Base-by-base conservation (phyloP, 2,797 vertebrate genomes). In the Toxotes lorentzi region DNA sequence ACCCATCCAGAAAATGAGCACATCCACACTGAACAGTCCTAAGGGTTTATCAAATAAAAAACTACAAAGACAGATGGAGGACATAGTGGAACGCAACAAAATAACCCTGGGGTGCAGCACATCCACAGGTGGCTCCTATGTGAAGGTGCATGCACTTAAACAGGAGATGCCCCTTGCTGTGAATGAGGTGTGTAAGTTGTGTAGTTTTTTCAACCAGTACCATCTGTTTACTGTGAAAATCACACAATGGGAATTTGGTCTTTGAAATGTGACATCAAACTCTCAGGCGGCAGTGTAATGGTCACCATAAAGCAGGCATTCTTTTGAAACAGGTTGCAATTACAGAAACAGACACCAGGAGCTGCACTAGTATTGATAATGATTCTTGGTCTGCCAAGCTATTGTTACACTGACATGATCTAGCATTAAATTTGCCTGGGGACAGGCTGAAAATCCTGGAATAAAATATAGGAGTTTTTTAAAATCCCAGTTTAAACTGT, bases 1-100 rank as follows among this genome's bases (percentile, higher is more conserved):
- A 76, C 19, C 23, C 57, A 50, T 32, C 30, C 70, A 70, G 48
- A 40, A 64, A 34, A 68, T 35, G 9, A 83, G 32, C 74, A 62
- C 57, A 17, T 60, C 58, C 5, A 71, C 76, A 17, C 50, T 5
- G 27, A 83, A 40, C 5, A 73, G 4, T 61, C 58, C 67, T 8
- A 81, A 60, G 45, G 70, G 66, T 58, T 30, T 41, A 24, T 54
- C 58, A 0, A 79, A 83, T n/a, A 81, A 60, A 40, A 92, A 78
- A 45, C 88, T 35, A 56, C 62, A 73, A 38, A 92, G 66, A 69
- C 61, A 32, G n/a, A 92, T 64, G 38, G 91, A 90, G 45, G 88
- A 96, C 86, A 95, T 97, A 50, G 94, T 98, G 54, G 91, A 95
- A 70, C 95, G 90, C 30, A 99, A 98, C 86, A 97, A 95, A 78